phyloP scores from a whole-genome alignment of 2,797 vertebrate genomes.

The Acanthurus leucopareius region DNA sequence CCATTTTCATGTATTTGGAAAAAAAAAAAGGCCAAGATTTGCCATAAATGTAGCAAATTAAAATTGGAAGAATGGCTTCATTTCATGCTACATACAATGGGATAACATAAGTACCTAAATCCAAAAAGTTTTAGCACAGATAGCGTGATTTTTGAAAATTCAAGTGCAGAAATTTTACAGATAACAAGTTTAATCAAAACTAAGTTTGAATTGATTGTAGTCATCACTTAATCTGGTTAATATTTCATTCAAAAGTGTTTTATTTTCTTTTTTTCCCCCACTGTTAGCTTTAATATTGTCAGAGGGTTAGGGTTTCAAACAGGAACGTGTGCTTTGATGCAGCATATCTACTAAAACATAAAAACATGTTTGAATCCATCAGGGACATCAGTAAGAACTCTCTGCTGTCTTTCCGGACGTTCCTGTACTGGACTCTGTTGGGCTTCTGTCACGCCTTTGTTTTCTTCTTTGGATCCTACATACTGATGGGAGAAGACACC shows the following conservation, averaged over 20 bases:
- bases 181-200: not conserved
- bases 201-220: not conserved
- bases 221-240: not conserved
- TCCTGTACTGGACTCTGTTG: constrained; percentile 97
- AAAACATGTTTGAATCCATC: constrained; percentile 43
- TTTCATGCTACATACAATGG: too few relatives aligned
- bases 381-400: constrained; percentile 98
- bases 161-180: too few relatives aligned
- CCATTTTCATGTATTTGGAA: not conserved
- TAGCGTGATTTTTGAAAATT: not conserved
- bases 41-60: too few relatives aligned
- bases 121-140: not conserved
- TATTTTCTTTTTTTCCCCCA: not conserved
- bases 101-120: too few relatives aligned
- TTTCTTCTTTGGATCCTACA: constrained; percentile 97
- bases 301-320: not conserved
- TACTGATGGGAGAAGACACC: constrained; percentile 95
- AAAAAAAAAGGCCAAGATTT: not conserved
- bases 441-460: constrained; percentile 96
- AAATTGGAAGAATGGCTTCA: too few relatives aligned
- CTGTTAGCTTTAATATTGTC: not conserved
- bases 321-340: not conserved
- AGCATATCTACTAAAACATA: not conserved
- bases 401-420: constrained; percentile 93
- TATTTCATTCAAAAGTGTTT: not conserved